Percentiles rank a stretch among this genome's conserved stretches.
phyloP scores from a whole-genome alignment of 2,113 vertebrate species.

The Fukomys damarensis region DNA sequence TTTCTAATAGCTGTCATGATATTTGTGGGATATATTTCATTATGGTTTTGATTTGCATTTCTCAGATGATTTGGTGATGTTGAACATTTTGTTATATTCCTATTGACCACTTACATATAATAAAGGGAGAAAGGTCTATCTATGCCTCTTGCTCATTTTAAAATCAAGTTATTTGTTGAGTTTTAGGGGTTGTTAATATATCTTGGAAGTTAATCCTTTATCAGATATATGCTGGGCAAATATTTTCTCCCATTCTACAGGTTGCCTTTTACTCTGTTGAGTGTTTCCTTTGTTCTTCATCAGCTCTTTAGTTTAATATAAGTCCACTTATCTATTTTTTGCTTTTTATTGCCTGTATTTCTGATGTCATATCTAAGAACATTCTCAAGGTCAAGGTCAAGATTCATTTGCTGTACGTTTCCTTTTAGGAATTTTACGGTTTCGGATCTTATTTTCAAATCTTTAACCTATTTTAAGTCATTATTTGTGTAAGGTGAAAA shows the following conservation, averaged over 20 bases:
- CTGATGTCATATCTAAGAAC: not conserved
- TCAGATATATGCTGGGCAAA: not conserved
- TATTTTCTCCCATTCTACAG: not conserved
- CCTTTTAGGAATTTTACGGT: not conserved
- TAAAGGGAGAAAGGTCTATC: not conserved
- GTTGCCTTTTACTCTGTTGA: too few species aligned
- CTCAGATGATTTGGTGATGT: not conserved
- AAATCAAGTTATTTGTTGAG: not conserved
- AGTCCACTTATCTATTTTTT: not conserved
- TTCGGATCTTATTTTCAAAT: not conserved
- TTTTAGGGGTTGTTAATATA: not conserved
- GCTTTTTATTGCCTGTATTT: too few species aligned
- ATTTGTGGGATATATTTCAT: not conserved
- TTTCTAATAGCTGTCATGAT: not conserved
- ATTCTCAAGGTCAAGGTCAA: not conserved
- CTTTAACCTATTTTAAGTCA: not conserved
- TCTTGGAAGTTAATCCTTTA: not conserved
- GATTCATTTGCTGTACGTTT: not conserved
- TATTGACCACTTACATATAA: not conserved
- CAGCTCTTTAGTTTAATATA: not conserved
- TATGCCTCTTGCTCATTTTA: not conserved
- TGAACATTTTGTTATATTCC: not conserved
- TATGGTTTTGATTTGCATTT: not conserved
- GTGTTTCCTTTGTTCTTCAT: not conserved
- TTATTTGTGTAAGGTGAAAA: not conserved